These are phyloP conservation scores for Phaonia tiefii DNA, from an alignment of 2,888 invertebrate species.

Conservation along the genomic window DNA sequence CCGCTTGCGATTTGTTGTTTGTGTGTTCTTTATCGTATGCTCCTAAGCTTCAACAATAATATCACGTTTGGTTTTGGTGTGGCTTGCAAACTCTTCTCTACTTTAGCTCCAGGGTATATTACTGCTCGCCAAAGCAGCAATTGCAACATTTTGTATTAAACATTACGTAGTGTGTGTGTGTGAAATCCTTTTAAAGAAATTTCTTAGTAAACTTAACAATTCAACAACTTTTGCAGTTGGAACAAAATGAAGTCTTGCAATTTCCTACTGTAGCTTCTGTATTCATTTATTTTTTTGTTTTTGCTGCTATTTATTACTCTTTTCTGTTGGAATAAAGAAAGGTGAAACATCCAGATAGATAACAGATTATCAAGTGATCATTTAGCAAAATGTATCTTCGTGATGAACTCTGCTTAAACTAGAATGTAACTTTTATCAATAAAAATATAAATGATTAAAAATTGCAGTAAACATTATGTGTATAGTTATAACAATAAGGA, in stretches of 20 bases:
- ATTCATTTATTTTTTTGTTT: slow-evolving; percentile 32
- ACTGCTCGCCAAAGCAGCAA: neutral
- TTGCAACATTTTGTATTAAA: neutral
- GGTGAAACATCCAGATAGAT: slow-evolving; percentile 32
- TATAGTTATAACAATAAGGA: too few relatives aligned
- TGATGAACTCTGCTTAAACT: too few relatives aligned
- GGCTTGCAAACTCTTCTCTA: neutral
- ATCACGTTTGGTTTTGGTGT: slow-evolving; percentile 21
- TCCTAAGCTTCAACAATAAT: slow-evolving; percentile 41
- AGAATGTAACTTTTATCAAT: too few relatives aligned
- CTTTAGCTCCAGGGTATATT: neutral
- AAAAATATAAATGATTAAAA: too few relatives aligned
- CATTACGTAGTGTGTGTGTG: neutral
- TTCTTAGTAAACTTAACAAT: slow-evolving; percentile 64
- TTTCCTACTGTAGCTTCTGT: neutral
- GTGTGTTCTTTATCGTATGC: slow-evolving; percentile 22
- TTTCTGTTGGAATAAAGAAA: slow-evolving; percentile 18
- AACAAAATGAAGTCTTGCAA: slow-evolving; percentile 38
- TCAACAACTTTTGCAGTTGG: slow-evolving; percentile 45
- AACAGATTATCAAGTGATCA: slow-evolving; percentile 37
- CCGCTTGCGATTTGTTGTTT: neutral
- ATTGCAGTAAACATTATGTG: too few relatives aligned
- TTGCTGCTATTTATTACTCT: slow-evolving; percentile 23
- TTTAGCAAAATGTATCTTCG: too few relatives aligned
- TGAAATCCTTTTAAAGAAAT: slow-evolving; percentile 59